A percentile compares a stretch with the other conserved stretches of the same genome.
phyloP scores from a whole-genome alignment of 2,113 vertebrate genomes.

The Orcinus orca region DNA sequence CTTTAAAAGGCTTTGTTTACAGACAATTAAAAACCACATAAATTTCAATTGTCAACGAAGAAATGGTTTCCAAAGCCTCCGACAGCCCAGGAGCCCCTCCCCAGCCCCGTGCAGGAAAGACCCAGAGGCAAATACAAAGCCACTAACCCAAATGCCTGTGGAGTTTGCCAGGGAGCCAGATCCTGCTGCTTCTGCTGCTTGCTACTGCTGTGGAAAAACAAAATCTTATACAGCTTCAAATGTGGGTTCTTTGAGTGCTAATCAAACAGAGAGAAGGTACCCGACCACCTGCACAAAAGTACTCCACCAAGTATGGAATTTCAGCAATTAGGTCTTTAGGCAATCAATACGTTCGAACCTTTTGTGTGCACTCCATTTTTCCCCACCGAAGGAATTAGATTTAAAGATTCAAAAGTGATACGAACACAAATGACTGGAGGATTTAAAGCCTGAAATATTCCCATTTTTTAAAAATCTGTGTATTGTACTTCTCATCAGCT shows the following conservation, averaged over 20 bases:
- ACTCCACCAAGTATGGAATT: not conserved
- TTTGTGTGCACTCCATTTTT: not conserved
- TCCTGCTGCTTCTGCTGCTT: constrained; percentile 71
- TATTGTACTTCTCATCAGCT: constrained; percentile 51
- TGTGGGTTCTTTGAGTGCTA: constrained; percentile 64
- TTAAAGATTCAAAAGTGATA: constrained; percentile 2
- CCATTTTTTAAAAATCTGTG: constrained; percentile 21
- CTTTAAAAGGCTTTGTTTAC: constrained; percentile 82
- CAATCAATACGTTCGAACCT: constrained; percentile 39
- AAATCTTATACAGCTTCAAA: constrained; percentile 61
- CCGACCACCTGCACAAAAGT: constrained; percentile 7
- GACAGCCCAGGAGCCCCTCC: constrained; percentile 76
- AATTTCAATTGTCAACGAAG: constrained; percentile 84
- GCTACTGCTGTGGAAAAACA: constrained; percentile 64
- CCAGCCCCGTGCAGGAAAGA: constrained; percentile 75
- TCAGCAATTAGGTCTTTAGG: constrained; percentile 42
- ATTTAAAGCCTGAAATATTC: constrained; percentile 20
- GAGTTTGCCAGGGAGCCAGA: constrained; percentile 78
- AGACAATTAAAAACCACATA: constrained; percentile 83
- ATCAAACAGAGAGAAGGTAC: constrained; percentile 69
- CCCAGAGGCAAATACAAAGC: constrained; percentile 84
- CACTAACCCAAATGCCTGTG: constrained; percentile 80
- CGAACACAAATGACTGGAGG: not conserved
- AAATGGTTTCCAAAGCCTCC: constrained; percentile 80
- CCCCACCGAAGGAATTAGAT: not conserved